Evolutionary conservation across 2,888 invertebrate genomes (phyloP).

Genomic region (Cheiracanthium punctorium): DNA sequence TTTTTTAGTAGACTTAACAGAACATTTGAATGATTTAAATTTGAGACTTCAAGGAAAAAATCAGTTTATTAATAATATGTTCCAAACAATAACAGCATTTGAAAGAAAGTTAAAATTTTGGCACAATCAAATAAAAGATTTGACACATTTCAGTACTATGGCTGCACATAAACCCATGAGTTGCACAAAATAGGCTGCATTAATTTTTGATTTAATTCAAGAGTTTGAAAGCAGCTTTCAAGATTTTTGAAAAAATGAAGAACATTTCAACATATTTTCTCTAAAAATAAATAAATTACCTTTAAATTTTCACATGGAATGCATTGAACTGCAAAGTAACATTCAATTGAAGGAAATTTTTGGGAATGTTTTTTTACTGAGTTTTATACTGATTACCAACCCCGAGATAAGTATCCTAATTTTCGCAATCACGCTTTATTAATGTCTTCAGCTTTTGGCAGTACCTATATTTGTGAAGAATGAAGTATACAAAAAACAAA

Average conservation of each 20-base stretch:
- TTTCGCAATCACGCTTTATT: background rate
- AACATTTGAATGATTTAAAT: no score
- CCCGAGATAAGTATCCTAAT: background rate
- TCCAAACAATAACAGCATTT: background rate
- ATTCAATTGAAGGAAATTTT: background rate
- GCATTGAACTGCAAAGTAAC: background rate
- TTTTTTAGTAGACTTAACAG: background rate
- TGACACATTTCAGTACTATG: no score
- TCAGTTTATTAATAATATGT: background rate
- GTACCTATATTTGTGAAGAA: slow-evolving; percentile 26
- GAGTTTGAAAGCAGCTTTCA: background rate
- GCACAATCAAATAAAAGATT: background rate
- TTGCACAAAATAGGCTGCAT: background rate
- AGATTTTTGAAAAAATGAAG: background rate
- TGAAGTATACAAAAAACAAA: slow-evolving; percentile 20
- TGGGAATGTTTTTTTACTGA: no score
- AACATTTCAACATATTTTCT: background rate
- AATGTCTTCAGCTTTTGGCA: slow-evolving; percentile 1
- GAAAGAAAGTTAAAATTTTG: background rate
- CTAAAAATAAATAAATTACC: background rate
- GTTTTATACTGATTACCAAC: no score
- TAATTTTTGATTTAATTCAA: background rate
- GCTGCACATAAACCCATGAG: background rate
- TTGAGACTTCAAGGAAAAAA: background rate
- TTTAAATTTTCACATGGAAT: no score